Evolutionary conservation across 2,797 vertebrate species (phyloP).

Genomic region (Crenichthys baileyi): DNA sequence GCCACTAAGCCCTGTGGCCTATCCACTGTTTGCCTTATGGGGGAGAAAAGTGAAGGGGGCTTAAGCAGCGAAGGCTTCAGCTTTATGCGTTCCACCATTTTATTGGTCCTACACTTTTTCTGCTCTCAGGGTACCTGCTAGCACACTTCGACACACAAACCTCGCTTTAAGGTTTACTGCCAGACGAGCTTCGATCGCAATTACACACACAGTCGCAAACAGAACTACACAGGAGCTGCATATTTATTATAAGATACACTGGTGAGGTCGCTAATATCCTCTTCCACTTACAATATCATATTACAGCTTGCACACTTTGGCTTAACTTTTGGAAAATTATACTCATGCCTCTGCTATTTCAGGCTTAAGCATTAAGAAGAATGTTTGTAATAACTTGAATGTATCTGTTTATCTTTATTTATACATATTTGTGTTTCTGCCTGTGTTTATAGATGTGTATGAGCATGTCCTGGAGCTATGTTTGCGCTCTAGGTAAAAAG

Average conservation of each 20-base stretch:
- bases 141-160: constrained; percentile 19
- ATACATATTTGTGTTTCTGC: constrained; percentile 25
- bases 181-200: constrained; percentile 44
- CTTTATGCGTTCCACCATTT: constrained; percentile 70
- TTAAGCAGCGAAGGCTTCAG: constrained; percentile 72
- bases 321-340: constrained; percentile 41
- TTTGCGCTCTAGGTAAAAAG: constrained; percentile 34
- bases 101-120: constrained; percentile 44
- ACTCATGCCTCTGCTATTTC: constrained; percentile 50
- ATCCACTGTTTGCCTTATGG: constrained; percentile 79
- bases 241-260: constrained; percentile 48
- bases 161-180: constrained; percentile 53
- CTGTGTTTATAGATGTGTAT: constrained; percentile 2
- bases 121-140: constrained; percentile 7
- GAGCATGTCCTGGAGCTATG: constrained; percentile 28
- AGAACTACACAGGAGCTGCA: constrained; percentile 41
- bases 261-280: constrained; percentile 61
- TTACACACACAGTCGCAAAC: constrained; percentile 41
- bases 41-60: constrained; percentile 70
- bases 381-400: constrained; percentile 28
- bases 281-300: constrained; percentile 45
- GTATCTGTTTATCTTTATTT: constrained; percentile 25
- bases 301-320: constrained; percentile 43
- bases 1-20: constrained; percentile 75
- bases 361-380: constrained; percentile 39